A percentile compares a stretch with the other conserved stretches of the same genome.
Evolutionary conservation across 2,797 vertebrate genomes (phyloP).

Genomic region (Anniella stebbinsi): DNA sequence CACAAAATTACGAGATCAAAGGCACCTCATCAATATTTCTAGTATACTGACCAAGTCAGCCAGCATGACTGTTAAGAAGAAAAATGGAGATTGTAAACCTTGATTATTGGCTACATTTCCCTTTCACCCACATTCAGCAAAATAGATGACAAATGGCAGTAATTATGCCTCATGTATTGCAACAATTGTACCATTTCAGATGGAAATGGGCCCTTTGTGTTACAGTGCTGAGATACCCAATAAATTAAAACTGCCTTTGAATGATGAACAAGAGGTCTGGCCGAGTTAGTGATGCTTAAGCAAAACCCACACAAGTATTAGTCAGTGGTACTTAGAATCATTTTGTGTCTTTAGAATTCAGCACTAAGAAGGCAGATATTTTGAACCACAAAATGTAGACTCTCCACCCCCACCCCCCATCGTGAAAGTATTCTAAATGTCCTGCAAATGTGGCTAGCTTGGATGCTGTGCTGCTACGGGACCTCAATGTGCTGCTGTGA

Average conservation of each 20-base stretch:
- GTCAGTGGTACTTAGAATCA: background rate
- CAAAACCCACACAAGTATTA: background rate
- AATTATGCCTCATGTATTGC: constrained; percentile 15
- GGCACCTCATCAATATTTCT: constrained; percentile 7
- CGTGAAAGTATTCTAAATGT: background rate
- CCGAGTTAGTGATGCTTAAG: background rate
- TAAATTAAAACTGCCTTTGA: constrained; percentile 29
- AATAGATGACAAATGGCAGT: background rate
- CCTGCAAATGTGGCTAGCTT: background rate
- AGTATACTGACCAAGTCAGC: constrained; percentile 3
- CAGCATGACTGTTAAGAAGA: background rate
- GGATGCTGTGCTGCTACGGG: background rate
- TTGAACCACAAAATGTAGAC: background rate
- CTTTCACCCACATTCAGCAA: background rate
- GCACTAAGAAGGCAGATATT: background rate
- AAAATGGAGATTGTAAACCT: constrained; percentile 33
- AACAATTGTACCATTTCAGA: constrained; percentile 18
- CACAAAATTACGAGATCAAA: background rate
- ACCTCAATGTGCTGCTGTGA: background rate
- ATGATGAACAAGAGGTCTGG: constrained; percentile 35
- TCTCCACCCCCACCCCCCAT: background rate
- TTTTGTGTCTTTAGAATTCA: background rate
- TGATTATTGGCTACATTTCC: constrained; percentile 44
- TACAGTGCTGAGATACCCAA: constrained; percentile 37
- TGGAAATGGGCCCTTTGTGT: constrained; percentile 22